A percentile compares a stretch with the other conserved stretches of the same genome.
phyloP scores from a whole-genome alignment of 1,140 invertebrate genomes.

The Macrocentrus cingulum region DNA sequence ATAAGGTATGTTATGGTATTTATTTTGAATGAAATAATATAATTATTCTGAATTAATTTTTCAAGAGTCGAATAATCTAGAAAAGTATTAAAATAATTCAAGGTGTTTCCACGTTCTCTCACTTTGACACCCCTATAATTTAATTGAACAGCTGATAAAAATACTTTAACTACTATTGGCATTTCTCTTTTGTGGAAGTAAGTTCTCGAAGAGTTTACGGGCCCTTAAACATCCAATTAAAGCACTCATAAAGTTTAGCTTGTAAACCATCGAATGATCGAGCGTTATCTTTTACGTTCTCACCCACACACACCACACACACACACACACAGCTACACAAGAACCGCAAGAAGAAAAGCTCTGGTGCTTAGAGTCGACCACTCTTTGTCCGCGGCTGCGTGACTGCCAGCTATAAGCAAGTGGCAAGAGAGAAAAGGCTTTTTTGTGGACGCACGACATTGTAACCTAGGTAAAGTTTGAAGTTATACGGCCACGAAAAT shows the following conservation, averaged over 20 bases:
- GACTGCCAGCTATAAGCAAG: too few relatives aligned
- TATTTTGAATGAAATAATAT: too few relatives aligned
- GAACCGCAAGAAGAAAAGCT: conserved; percentile 12
- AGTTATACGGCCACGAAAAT: conserved; percentile 12
- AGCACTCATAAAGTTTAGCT: conserved; percentile 39
- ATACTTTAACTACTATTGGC: conserved; percentile 8
- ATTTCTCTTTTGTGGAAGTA: conserved; percentile 4
- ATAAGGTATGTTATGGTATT: too few relatives aligned
- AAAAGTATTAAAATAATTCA: too few relatives aligned
- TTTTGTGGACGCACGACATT: background rate
- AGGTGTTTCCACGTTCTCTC: too few relatives aligned
- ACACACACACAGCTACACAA: too few relatives aligned
- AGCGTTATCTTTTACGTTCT: conserved; percentile 33
- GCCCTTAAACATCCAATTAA: conserved; percentile 49
- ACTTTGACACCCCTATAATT: background rate
- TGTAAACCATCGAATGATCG: conserved; percentile 40
- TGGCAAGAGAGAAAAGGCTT: background rate
- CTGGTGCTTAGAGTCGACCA: background rate
- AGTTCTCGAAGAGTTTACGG: conserved; percentile 35
- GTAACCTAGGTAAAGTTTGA: conserved; percentile 1
- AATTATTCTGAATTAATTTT: too few relatives aligned
- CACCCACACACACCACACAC: too few relatives aligned
- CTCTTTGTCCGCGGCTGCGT: too few relatives aligned
- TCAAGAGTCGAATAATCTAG: too few relatives aligned
- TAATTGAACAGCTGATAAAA: background rate